A percentile compares a stretch with the other conserved stretches of the same genome.
These are phyloP conservation scores for Molothrus aeneus DNA, from an alignment of 2,797 vertebrate species.

Conservation along the genomic window DNA sequence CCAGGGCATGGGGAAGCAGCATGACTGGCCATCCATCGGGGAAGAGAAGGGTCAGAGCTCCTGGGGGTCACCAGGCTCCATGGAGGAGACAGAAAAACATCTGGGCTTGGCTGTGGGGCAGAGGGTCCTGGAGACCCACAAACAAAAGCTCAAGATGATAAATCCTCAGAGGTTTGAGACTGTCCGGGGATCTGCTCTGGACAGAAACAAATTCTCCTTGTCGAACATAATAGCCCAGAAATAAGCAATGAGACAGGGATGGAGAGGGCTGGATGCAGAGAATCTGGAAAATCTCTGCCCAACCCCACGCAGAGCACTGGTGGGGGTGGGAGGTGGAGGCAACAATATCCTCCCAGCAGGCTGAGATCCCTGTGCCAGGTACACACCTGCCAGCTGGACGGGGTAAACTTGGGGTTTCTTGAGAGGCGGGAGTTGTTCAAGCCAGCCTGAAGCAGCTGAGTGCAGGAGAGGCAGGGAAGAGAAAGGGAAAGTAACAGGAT, in stretches of 20 bases:
- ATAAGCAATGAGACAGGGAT: conserved; percentile 23
- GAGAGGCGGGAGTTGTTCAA: rapidly evolving
- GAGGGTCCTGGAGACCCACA: conserved; percentile 38
- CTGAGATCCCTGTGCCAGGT: not conserved
- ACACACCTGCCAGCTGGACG: rapidly evolving
- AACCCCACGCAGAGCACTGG: not conserved
- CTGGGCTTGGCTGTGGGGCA: not conserved
- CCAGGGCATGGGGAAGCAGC: not conserved
- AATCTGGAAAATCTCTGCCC: conserved; percentile 29
- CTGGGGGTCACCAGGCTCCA: not conserved
- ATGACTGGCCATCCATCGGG: not conserved
- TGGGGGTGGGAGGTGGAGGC: not conserved
- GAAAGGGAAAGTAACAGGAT: not conserved
- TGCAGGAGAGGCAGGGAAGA: not conserved
- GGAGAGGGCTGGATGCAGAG: not conserved
- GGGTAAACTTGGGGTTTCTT: not conserved
- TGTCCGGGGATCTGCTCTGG: not conserved
- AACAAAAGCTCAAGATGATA: conserved; percentile 61
- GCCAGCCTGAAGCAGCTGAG: not conserved
- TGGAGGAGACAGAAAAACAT: not conserved
- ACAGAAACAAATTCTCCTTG: conserved; percentile 56
- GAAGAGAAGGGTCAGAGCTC: not conserved
- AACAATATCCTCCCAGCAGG: rapidly evolving
- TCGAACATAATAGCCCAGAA: conserved; percentile 35
- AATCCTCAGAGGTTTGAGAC: conserved; percentile 35